A percentile compares a stretch with the other conserved stretches of the same genome.
Conservation (phyloP, 2,888 invertebrate species). For the Amphiduros pacificus region DNA sequence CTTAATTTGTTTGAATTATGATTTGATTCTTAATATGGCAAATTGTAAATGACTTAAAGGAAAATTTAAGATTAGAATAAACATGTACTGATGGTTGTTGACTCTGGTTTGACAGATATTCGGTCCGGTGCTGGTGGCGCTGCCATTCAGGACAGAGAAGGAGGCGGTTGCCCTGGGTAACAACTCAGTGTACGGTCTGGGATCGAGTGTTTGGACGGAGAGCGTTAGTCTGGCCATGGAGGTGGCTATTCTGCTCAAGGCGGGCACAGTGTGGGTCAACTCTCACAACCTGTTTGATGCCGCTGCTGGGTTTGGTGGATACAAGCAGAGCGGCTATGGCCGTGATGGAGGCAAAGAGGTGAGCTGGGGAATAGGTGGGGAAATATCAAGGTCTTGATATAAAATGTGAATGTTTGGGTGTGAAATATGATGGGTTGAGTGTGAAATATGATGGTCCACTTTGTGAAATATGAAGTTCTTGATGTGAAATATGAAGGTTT, state of each 20-base stretch:
- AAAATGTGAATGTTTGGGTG: too few species aligned
- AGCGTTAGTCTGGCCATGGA: slow-evolving; percentile 64
- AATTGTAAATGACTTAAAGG: too few species aligned
- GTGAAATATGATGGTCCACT: too few species aligned
- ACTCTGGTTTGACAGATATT: slow-evolving; percentile 57
- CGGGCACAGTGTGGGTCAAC: slow-evolving; percentile 66
- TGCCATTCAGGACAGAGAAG: slow-evolving; percentile 65
- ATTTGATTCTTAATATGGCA: too few species aligned
- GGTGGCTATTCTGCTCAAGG: slow-evolving; percentile 62
- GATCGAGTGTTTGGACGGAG: slow-evolving; percentile 66
- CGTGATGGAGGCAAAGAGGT: slow-evolving; percentile 63
- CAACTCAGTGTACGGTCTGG: slow-evolving; percentile 63
- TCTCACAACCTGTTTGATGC: slow-evolving; percentile 63
- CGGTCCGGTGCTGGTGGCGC: slow-evolving; percentile 61
- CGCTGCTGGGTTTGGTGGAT: slow-evolving; percentile 62
- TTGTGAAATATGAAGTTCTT: too few species aligned
- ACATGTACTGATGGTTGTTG: too few species aligned
- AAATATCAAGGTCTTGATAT: too few species aligned
- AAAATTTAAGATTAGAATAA: too few species aligned
- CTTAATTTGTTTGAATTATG: too few species aligned
- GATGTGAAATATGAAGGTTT: too few species aligned
- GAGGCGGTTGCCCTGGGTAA: slow-evolving; percentile 66
- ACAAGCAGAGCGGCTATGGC: slow-evolving; percentile 64
- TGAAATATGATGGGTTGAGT: too few species aligned
- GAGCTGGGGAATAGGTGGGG: too few species aligned